These are phyloP conservation scores for Thymelicus lineola DNA, from an alignment of 2,888 invertebrate genomes.

Conservation along the genomic window DNA sequence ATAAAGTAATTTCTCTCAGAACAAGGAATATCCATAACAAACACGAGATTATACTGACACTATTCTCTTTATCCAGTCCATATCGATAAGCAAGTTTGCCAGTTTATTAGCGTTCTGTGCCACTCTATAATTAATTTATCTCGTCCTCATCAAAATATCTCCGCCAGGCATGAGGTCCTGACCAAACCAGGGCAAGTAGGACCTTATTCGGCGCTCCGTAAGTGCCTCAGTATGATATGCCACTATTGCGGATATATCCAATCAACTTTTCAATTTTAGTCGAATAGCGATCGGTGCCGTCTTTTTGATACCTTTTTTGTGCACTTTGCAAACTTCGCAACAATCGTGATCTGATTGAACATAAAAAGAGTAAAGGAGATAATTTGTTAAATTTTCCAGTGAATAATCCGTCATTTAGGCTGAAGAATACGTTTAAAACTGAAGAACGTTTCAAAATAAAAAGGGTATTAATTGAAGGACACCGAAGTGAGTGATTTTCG, in stretches of 20 bases:
- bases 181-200: slow-evolving; percentile 53
- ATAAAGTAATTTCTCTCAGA: neutral
- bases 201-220: slow-evolving; percentile 46
- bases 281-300: slow-evolving; percentile 35
- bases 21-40: neutral
- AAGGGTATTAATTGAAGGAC: slow-evolving; percentile 38
- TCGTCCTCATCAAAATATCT: slow-evolving; percentile 76
- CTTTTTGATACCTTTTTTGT: slow-evolving; percentile 42
- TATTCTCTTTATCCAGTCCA: slow-evolving; percentile 38
- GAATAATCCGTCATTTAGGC: slow-evolving; percentile 25
- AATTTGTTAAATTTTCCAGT: slow-evolving; percentile 24
- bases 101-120: slow-evolving; percentile 62
- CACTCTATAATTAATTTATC: slow-evolving; percentile 76
- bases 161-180: slow-evolving; percentile 65
- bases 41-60: neutral
- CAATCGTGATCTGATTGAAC: neutral
- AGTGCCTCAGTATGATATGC: slow-evolving; percentile 42
- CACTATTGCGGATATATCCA: slow-evolving; percentile 40
- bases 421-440: slow-evolving; percentile 19
- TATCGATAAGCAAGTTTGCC: slow-evolving; percentile 67
- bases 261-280: slow-evolving; percentile 38
- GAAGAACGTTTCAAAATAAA: slow-evolving; percentile 32
- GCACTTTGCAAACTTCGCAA: slow-evolving; percentile 9
- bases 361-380: neutral
- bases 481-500: slow-evolving; percentile 33